Evolutionary conservation across 2,888 invertebrate genomes (phyloP), one percentile per base, ranked within the genome.

Genomic region (Cerastis leucographa): DNA sequence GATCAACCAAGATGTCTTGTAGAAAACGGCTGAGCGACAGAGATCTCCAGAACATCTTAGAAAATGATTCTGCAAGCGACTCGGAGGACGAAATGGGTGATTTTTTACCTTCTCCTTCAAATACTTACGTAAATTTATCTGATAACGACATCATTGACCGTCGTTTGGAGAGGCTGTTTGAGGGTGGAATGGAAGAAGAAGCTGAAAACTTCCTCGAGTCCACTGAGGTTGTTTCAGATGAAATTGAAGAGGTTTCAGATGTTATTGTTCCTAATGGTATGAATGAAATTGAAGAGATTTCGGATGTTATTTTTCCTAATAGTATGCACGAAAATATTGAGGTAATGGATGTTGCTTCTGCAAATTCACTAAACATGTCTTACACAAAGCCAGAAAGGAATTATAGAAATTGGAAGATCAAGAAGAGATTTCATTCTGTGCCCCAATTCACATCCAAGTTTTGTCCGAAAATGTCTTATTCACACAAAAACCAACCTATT

Each of bases 401-500:
- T 40, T 67, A 67, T 35, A 29, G 51, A 1, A 35, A 67, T 35
- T 67, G 67, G 67, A 67, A 67, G 51, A 67, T 29, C 35, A 29
- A 67, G 51, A 67, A 67, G 0, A 67, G 35, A n/a, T 35, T 67
- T 67, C 51, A 67, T 51, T 67, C 22, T 51, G 67, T 67, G 2
- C 35, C 67, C 22, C 67, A 67, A 35, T n/a, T 67, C 11, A 49
- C 29, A 67, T 67, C 22, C 22, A 35, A 22, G 35, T 51, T 67
- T 67, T 51, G 35, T 67, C 56, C 56, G 25, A 56, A 69, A 69
- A 69, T 69, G 7, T 42, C 25, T 11, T 56, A 69, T 56, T 42
- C 69, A 69, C 69, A 69, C 35, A 67, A 67, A 8, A 67, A 35
- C 35, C 67, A 67, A 35, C 67, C 51, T 35, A 67, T 51, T 67